A percentile compares a stretch with the other conserved stretches of the same genome.
Conservation (phyloP, 2,113 vertebrate genomes). For the Paramisgurnus dabryanus region DNA sequence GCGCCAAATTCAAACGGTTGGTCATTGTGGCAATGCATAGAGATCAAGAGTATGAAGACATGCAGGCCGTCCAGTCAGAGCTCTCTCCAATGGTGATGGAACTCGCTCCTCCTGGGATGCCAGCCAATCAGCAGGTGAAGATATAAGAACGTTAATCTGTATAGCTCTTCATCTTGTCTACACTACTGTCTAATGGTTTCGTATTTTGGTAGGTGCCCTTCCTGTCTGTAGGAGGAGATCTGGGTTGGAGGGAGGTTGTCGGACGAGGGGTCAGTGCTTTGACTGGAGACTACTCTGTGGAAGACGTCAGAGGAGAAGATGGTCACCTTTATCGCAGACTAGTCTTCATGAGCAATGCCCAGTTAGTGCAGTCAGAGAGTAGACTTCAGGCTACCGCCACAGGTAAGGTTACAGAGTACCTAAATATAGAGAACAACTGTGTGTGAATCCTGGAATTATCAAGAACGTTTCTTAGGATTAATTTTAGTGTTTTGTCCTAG, state of each 20-base stretch:
- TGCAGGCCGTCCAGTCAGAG: conserved; percentile 88
- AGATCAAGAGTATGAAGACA: conserved; percentile 87
- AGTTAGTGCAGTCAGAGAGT: conserved; percentile 92
- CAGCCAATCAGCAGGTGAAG: conserved; percentile 86
- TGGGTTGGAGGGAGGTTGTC: conserved; percentile 84
- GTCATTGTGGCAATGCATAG: conserved; percentile 88
- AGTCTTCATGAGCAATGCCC: conserved; percentile 86
- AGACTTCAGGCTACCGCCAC: conserved; percentile 69
- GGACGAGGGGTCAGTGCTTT: conserved; percentile 79
- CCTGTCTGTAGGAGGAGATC: conserved; percentile 90
- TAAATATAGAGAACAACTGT: background rate
- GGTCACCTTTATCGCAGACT: conserved; percentile 84
- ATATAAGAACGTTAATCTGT: background rate
- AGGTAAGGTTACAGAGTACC: conserved; percentile 47
- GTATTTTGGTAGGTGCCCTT: conserved; percentile 84
- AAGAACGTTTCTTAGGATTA: background rate
- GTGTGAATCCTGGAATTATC: background rate
- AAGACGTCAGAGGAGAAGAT: conserved; percentile 89
- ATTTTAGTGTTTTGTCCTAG: conserved; percentile 1
- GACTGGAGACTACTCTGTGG: conserved; percentile 89
- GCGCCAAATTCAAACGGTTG: conserved; percentile 85
- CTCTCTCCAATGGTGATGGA: conserved; percentile 94
- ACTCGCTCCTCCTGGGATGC: conserved; percentile 85
- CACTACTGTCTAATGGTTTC: background rate
- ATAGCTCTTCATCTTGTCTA: background rate